Evolutionary conservation across 2,888 invertebrate species (phyloP), one percentile per base, ranked within the genome.

Genomic region (Chrysodeixis includens): DNA sequence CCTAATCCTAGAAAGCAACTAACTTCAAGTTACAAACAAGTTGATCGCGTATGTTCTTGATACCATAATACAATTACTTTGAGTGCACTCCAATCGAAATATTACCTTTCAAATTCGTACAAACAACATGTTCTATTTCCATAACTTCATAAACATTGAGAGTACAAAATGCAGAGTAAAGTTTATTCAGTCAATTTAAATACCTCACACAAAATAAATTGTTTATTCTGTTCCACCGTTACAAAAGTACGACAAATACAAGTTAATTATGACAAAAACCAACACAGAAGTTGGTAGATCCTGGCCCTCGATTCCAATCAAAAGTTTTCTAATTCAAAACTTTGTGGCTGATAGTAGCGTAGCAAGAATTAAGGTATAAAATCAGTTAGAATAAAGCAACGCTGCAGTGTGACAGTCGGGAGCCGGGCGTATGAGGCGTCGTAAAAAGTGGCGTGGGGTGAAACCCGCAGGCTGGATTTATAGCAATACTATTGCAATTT

Each of bases 241-340:
- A 35, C 44, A 20, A 8, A 57, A 59, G 35, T 22, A 16, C 14
- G 40, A 70, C n/a, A 56, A 59, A 71, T 22, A 71, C 61, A 12
- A 62, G 12, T 52, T 55, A 26, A 56, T 62, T 54, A 51, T 26
- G 64, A 62, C 30, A 57, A 74, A 73, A 66, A 32, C n/a, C 20
- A 60, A 58, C 56, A 57, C 30, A 20, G 2, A 61, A 59, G 46
- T 65, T 62, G 20, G 18, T 44, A 46, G 30, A 26, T 62, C n/a
- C 52, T 30, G 46, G 26, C 55, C 58, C 35, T 66, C 56, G 65
- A 66, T 69, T 71, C 69, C 74, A 76, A 76, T 70, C 64, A 71
- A 78, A 78, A 79, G 71, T 79, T 76, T 79, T 79, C 69, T 70
- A 71, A 78, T 69, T 69, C 66, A 26, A 74, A 71, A 71, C 67